A percentile compares a stretch with the other conserved stretches of the same genome.
Conservation (phyloP, 2,113 vertebrate genomes). For the Cavia aperea region DNA sequence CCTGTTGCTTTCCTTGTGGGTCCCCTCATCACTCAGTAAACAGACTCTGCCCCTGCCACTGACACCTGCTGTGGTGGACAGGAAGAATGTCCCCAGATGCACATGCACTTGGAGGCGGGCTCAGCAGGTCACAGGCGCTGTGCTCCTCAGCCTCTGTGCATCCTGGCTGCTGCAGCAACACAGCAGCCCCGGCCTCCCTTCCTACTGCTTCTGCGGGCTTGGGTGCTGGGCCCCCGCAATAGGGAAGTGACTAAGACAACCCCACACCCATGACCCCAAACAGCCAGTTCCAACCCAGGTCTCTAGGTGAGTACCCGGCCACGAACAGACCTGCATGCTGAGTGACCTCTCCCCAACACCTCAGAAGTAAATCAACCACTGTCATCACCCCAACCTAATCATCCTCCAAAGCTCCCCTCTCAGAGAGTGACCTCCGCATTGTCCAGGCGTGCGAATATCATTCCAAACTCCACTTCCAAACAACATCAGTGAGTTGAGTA, state of each 20-base stretch:
- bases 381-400: neutral
- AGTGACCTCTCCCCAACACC: neutral
- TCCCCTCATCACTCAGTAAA: neutral
- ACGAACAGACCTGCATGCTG: accelerated
- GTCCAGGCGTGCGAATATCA: neutral
- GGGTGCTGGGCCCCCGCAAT: neutral
- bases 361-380: neutral
- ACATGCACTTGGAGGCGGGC: neutral
- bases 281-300: neutral
- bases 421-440: neutral
- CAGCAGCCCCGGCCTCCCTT: neutral
- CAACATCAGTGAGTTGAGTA: neutral
- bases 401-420: neutral
- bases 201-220: neutral
- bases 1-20: neutral
- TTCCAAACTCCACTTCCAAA: neutral
- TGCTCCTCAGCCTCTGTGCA: neutral
- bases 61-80: neutral
- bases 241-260: neutral
- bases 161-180: neutral
- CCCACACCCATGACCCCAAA: too few relatives aligned
- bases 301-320: neutral
- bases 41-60: accelerated
- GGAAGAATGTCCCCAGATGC: neutral
- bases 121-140: neutral